These are phyloP conservation scores for Esox lucius DNA, from an alignment of 2,797 vertebrate genomes.

Conservation along the genomic window DNA sequence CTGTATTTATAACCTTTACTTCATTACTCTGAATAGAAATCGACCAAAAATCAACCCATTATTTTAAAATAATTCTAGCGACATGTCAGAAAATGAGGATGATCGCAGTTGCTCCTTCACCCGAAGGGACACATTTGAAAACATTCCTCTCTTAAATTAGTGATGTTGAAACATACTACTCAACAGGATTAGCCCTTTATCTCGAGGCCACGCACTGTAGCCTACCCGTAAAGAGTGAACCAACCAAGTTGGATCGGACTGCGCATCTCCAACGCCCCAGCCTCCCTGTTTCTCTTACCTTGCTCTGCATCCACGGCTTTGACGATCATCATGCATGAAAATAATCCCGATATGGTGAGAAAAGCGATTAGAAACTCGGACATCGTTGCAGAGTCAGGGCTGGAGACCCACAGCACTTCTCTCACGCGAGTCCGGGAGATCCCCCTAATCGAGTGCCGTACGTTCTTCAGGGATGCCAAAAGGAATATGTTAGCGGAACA, in stretches of 20 bases:
- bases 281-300: conserved; percentile 66
- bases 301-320: conserved; percentile 65
- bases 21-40: not conserved
- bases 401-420: conserved; percentile 70
- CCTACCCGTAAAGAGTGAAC: conserved; percentile 14
- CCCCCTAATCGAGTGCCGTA: conserved; percentile 62
- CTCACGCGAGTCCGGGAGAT: conserved; percentile 50
- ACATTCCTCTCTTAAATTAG: no score
- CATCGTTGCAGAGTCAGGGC: conserved; percentile 77
- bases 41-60: not conserved
- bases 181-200: no score
- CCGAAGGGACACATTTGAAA: no score
- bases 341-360: conserved; percentile 77
- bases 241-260: conserved; percentile 69
- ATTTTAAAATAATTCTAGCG: not conserved
- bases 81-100: not conserved
- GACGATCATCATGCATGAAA: conserved; percentile 66
- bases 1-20: no score
- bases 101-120: not conserved
- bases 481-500: conserved; percentile 66
- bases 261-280: conserved; percentile 54
- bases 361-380: conserved; percentile 73
- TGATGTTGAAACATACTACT: no score
- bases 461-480: conserved; percentile 68
- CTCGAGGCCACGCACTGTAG: not conserved